Evolutionary conservation across 2,888 invertebrate genomes (phyloP), one percentile per base, ranked within the genome.

Genomic region (Busseola fusca): DNA sequence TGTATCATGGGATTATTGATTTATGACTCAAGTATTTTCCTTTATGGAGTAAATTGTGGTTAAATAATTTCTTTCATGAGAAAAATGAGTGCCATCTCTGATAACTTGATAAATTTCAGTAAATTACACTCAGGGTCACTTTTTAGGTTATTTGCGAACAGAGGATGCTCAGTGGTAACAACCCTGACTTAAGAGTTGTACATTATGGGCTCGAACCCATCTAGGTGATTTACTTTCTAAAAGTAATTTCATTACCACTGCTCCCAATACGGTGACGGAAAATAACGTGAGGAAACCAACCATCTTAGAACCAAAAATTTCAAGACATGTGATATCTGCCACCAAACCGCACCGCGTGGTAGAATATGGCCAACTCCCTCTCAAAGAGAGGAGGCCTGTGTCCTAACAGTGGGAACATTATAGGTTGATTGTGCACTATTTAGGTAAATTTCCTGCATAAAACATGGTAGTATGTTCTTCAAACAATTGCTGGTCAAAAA

Each of bases 1-100:
- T 80, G 42, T 65, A 25, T 18, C 25, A 60, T 45, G 37, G 64
- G 64, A 74, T 56, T 21, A 56, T 60, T 80, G 30, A 73, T 58
- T 63, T 25, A 34, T 42, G 9, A n/a, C 1, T 2, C 21, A 62
- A 58, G 42, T 27, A 65, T 50, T 80, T 79, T 52, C 18, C 21
- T 62, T 50, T 64, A 30, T 40, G 21, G 30, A 18, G 16, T 56
- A 10, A 42, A n/a, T 25, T 70, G 37, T 18, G 25, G 40, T 18
- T 42, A 27, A 12, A 54, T 59, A 30, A 56, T 56, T 10, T 21
- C 4, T 21, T 54, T 56, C 1, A 10, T 14, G 25, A 14, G 12
- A 52, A 25, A 52, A 52, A 52, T 50, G n/a, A 50, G n/a, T 25
- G n/a, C 12, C 50, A 25, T 25, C n/a, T 50, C 50, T 50, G 50